Percentiles rank a stretch among this genome's conserved stretches.
Evolutionary conservation across 30 jellyfish, hydroid and myxozoan species (phyloP).

Genomic region (Cassiopea xamachana): DNA sequence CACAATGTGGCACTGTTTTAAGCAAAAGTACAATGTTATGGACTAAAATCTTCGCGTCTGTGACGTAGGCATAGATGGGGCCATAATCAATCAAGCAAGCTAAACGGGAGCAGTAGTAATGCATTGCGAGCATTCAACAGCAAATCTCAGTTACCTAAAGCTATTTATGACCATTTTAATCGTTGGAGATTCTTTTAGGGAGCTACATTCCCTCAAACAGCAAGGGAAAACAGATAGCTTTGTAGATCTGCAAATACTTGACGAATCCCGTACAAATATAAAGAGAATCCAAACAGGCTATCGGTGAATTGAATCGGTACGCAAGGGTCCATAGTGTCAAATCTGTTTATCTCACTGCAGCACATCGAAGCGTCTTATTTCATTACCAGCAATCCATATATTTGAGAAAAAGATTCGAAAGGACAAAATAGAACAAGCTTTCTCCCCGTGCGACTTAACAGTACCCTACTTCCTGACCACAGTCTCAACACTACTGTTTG

Average conservation of each 20-base stretch:
- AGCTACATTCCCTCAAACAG: background rate
- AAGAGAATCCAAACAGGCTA: conserved; percentile 25
- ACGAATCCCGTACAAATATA: background rate
- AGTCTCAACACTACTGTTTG: background rate
- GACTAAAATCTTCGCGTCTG: too few species aligned
- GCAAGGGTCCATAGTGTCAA: background rate
- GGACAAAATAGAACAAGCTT: background rate
- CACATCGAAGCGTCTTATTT: background rate
- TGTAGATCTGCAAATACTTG: background rate
- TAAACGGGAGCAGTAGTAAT: too few species aligned
- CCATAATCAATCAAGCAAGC: too few species aligned
- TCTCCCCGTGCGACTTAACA: background rate
- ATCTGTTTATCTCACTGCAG: background rate
- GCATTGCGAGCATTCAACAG: background rate
- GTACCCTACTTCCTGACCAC: background rate
- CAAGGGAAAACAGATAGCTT: background rate
- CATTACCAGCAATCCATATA: background rate
- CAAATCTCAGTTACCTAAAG: background rate
- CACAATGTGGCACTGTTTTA: too few species aligned
- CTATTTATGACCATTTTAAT: background rate
- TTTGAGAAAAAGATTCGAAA: background rate
- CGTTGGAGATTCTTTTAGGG: background rate
- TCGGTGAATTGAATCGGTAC: conserved; percentile 5
- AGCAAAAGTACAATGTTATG: too few species aligned
- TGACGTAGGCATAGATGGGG: too few species aligned